Conservation (phyloP, 92 coral and sea anemone species). For the Siderastrea radians region DNA sequence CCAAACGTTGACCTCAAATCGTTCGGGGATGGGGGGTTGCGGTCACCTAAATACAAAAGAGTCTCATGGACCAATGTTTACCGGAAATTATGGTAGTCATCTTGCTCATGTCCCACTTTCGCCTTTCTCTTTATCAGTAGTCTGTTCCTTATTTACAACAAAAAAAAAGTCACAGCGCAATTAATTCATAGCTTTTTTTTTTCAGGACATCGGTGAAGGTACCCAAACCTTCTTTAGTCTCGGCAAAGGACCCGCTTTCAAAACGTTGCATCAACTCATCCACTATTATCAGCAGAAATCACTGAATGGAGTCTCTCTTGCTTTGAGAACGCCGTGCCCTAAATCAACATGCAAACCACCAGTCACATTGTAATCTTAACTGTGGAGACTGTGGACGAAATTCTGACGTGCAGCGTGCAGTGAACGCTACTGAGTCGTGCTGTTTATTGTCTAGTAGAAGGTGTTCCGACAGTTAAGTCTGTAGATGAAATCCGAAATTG, state of each 20-base stretch:
- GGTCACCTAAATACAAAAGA: too few species aligned
- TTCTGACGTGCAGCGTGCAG: too few species aligned
- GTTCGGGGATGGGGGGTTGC: too few species aligned
- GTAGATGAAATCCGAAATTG: too few species aligned
- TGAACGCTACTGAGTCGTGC: too few species aligned
- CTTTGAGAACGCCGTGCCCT: slow-evolving; percentile 78
- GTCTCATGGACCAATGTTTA: too few species aligned
- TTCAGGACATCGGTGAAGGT: slow-evolving; percentile 82
- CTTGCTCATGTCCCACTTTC: too few species aligned
- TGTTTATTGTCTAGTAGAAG: not conserved
- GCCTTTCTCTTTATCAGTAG: too few species aligned
- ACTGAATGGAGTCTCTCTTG: slow-evolving; percentile 81
- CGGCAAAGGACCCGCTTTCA: slow-evolving; percentile 84
- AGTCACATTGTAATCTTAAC: too few species aligned
- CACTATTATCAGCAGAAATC: slow-evolving; percentile 79
- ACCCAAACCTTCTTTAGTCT: slow-evolving; percentile 66
- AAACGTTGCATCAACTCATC: slow-evolving; percentile 67
- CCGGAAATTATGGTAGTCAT: too few species aligned
- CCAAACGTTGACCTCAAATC: too few species aligned
- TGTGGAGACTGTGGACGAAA: too few species aligned
- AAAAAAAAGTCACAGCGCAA: not conserved
- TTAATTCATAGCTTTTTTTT: not conserved
- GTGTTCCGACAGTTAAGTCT: not conserved
- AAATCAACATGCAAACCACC: not conserved
- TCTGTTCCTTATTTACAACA: not conserved